A percentile compares a stretch with the other conserved stretches of the same genome.
phyloP scores from a whole-genome alignment of 2,797 vertebrate species.

The Distichodus sexfasciatus region DNA sequence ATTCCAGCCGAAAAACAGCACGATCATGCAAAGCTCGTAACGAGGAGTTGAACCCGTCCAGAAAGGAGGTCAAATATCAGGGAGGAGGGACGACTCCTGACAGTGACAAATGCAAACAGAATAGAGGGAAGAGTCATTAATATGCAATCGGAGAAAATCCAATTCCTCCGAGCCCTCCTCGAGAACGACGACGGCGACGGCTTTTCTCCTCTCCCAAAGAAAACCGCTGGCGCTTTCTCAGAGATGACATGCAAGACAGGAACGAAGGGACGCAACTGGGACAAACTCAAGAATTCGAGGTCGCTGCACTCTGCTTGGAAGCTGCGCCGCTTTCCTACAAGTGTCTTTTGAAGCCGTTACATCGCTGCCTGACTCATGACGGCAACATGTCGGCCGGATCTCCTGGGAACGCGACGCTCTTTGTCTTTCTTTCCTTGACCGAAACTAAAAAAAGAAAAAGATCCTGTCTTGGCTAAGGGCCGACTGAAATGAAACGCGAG shows the following conservation, averaged over 20 bases:
- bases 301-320: slow-evolving; percentile 19
- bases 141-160: slow-evolving; percentile 36
- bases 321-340: slow-evolving; percentile 9
- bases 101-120: slow-evolving; percentile 18
- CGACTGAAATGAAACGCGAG: slow-evolving; percentile 30
- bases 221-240: slow-evolving; percentile 21
- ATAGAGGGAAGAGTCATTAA: slow-evolving; percentile 8
- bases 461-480: slow-evolving; percentile 23
- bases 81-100: slow-evolving; percentile 27
- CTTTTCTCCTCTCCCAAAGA: slow-evolving; percentile 7
- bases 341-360: slow-evolving; percentile 3
- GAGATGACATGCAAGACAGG: slow-evolving; percentile 26
- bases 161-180: too few relatives aligned
- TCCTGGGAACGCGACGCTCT: slow-evolving; percentile 11
- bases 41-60: neutral
- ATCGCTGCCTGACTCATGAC: slow-evolving; percentile 29
- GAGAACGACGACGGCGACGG: too few relatives aligned
- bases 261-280: slow-evolving; percentile 21
- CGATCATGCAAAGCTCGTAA: neutral
- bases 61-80: slow-evolving; percentile 10
- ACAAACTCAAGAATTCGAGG: slow-evolving; percentile 33
- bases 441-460: too few relatives aligned
- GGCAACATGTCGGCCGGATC: slow-evolving; percentile 25
- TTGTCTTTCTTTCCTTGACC: slow-evolving; percentile 25
- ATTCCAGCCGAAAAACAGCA: neutral